A percentile compares a stretch with the other conserved stretches of the same genome.
Evolutionary conservation across 2,797 vertebrate species (phyloP).

Genomic region (Lutjanus argentimaculatus): DNA sequence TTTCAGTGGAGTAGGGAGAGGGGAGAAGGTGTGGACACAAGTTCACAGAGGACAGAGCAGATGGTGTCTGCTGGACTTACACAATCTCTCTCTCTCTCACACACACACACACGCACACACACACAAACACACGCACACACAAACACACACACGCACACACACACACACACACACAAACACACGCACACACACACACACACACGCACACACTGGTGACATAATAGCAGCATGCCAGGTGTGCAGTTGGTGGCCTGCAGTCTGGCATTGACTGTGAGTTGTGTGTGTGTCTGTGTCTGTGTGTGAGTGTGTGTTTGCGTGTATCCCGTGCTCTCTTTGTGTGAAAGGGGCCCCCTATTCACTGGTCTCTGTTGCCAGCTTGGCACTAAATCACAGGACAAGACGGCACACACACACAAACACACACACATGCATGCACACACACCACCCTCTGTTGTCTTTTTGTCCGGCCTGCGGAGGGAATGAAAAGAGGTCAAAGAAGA

Average conservation of each 20-base stretch:
- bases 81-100: slow-evolving; percentile 64
- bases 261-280: slow-evolving; percentile 70
- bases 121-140: slow-evolving; percentile 33
- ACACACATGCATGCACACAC: slow-evolving; percentile 23
- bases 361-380: slow-evolving; percentile 82
- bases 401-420: slow-evolving; percentile 32
- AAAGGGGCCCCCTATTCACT: slow-evolving; percentile 85
- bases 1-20: slow-evolving; percentile 41
- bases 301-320: slow-evolving; percentile 52
- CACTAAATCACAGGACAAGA: slow-evolving; percentile 84
- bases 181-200: slow-evolving; percentile 41
- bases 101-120: slow-evolving; percentile 45
- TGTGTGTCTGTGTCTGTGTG: slow-evolving; percentile 35
- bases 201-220: slow-evolving; percentile 80
- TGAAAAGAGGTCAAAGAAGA: slow-evolving; percentile 77
- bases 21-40: slow-evolving; percentile 71
- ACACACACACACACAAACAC: background rate
- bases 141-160: slow-evolving; percentile 48
- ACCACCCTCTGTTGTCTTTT: slow-evolving; percentile 72
- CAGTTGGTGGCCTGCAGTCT: slow-evolving; percentile 83
- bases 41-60: slow-evolving; percentile 85
- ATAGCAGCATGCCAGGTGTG: slow-evolving; percentile 86
- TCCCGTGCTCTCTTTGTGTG: slow-evolving; percentile 78
- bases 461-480: slow-evolving; percentile 63
- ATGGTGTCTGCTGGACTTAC: slow-evolving; percentile 82